Evolutionary conservation across 2,797 vertebrate genomes (phyloP), one percentile per base, ranked within the genome.

Genomic region (Salarias fasciatus): DNA sequence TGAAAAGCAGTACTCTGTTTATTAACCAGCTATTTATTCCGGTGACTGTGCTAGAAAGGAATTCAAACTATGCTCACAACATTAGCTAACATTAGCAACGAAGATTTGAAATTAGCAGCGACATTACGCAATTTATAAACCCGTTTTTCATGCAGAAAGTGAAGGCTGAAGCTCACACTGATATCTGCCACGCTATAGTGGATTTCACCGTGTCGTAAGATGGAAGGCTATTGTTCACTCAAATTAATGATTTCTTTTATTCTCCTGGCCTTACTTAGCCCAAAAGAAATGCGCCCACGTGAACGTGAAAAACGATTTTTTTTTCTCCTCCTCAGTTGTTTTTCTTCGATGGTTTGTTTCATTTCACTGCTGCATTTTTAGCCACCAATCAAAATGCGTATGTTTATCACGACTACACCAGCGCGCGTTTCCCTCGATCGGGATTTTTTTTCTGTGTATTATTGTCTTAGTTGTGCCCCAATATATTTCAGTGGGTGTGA

Each of bases 51-150:
- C 72, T 15, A 43, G 78, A 76, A 48, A 82, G 86, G 89, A 89
- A 89, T 88, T 77, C 51, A 79, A 89, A 87, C 58, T 87, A 87
- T 86, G 86, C 75, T 61, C 72, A 66, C 63, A 73, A 65, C 79
- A 63, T 53, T 50, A 63, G 86, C 87, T 88, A 89, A 85, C 82
- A 71, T 63, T 75, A 82, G 83, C 74, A 29, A 28, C 63, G 30
- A 63, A 67, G 41, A 54, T 80, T 85, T 73, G 69, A 79, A 79
- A 75, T 79, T 60, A 80, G 75, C 74, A 63, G 12, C 72, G 28
- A 73, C 40, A 33, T 68, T 69, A 63, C 63, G 74, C 62, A 75
- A 67, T 78, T 75, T 18, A 28, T 40, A 63, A 60, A 15, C 29
- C 11, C 5, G 44, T 60, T 54, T 68, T 24, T 48, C 12, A 15